A percentile compares a stretch with the other conserved stretches of the same genome.
Conservation (phyloP, 2,113 vertebrate genomes). For the Bos javanicus region DNA sequence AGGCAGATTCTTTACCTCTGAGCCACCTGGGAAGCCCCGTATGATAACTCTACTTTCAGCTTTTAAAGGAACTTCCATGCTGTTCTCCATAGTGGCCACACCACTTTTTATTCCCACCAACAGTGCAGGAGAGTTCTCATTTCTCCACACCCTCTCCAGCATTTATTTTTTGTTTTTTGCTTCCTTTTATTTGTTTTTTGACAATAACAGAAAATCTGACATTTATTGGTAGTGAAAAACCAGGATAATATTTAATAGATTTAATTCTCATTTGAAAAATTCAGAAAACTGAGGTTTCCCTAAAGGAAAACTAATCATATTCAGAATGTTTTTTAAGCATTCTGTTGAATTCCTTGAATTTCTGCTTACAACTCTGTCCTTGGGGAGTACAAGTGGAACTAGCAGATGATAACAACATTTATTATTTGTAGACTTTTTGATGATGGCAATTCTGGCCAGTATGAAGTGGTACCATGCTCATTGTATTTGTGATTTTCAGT, state of each 20-base stretch:
- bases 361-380: slow-evolving; percentile 3
- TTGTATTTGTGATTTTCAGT: neutral
- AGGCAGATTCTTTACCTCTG: neutral
- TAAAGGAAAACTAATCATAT: neutral
- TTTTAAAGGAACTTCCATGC: neutral
- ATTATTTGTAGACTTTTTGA: neutral
- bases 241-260: neutral
- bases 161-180: neutral
- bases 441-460: neutral
- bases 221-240: neutral
- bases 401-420: neutral
- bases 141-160: neutral
- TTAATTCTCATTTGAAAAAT: neutral
- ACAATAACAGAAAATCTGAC: neutral
- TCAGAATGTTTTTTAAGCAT: neutral
- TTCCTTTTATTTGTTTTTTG: neutral
- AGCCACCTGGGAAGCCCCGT: neutral
- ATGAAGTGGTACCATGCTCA: neutral
- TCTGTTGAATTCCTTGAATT: slow-evolving; percentile 19
- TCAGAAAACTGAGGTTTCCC: neutral
- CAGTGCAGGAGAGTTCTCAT: neutral
- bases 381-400: neutral
- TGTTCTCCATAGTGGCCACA: neutral
- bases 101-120: neutral
- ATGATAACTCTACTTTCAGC: neutral